phyloP scores from a whole-genome alignment of 2,113 vertebrate genomes.

The Nothocercus julius region DNA sequence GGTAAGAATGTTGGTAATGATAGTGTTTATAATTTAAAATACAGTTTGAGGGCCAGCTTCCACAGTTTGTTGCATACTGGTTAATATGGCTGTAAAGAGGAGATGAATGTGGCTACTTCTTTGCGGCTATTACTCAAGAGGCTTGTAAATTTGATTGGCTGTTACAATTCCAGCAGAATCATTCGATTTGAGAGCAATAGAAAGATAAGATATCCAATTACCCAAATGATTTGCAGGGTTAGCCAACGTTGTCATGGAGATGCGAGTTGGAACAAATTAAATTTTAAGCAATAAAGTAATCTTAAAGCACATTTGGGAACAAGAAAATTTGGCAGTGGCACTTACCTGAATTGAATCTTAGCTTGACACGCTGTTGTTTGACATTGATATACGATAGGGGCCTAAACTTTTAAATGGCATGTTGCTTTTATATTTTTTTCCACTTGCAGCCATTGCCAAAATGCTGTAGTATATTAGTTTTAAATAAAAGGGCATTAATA shows the following conservation, averaged over 20 bases:
- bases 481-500: conserved; percentile 59
- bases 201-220: conserved; percentile 92
- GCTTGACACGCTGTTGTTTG: conserved; percentile 82
- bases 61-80: conserved; percentile 71
- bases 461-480: conserved; percentile 30
- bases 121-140: conserved; percentile 84
- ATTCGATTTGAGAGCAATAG: conserved; percentile 89
- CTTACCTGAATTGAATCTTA: conserved; percentile 88
- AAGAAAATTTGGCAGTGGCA: conserved; percentile 86
- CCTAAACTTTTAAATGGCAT: conserved; percentile 71
- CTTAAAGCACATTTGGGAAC: conserved; percentile 87
- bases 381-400: conserved; percentile 80
- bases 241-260: conserved; percentile 88
- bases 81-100: conserved; percentile 78
- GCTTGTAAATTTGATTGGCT: conserved; percentile 89
- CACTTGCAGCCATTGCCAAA: conserved; percentile 15
- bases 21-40: conserved; percentile 69
- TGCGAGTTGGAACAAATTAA: conserved; percentile 86
- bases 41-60: conserved; percentile 69
- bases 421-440: conserved; percentile 32
- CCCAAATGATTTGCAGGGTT: conserved; percentile 88
- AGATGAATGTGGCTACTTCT: conserved; percentile 85
- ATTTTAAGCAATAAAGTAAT: conserved; percentile 91
- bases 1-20: conserved; percentile 70
- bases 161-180: conserved; percentile 87